Evolutionary conservation across 2,113 vertebrate genomes (phyloP), one percentile per base, ranked within the genome.

Genomic region (Cyprinodon tularosa): DNA sequence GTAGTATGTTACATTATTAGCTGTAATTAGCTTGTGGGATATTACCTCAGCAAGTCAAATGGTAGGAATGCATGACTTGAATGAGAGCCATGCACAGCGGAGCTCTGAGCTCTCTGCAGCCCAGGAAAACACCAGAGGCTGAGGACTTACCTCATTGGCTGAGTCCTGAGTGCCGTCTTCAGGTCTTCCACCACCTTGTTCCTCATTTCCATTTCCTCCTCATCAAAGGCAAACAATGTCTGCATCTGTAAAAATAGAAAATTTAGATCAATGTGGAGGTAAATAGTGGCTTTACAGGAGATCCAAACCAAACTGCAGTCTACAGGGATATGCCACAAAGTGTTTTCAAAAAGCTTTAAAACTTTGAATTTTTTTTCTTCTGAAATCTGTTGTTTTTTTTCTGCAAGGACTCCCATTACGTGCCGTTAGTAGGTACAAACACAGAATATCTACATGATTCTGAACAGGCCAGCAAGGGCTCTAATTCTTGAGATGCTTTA

Each of bases 131-230:
- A 44, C 66, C 75, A 72, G 10, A 3, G 13, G 59, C 67, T 36
- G 62, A 48, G n/a, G 63, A 8, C 78, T 75, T 78, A 99, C 98
- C 98, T 99, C 98, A 99, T 98, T 57, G 98, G 98, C 70, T 99
- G 98, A 70, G 98, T 99, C 63, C 97, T 94, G 45, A 99, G 94
- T 6, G 98, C 97, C 12, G 98, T 99, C 94, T 99, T 99, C 83
- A 99, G 94, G 93, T 97, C 98, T 90, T 98, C 98, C 87, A 99
- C 97, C 44, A 98, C 95, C 90, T 98, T 98, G 92, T 97, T 98
- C 92, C 97, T 96, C 95, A 96, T 96, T 90, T 97, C 96, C 78
- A 96, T 99, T 94, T 98, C 97, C 89, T 99, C 97, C 83, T 99
- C 97, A 47, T 99, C 97, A 4, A 97, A 97, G 13, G 94, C 95